Percentiles rank a stretch among this genome's conserved stretches.
Conservation (phyloP, 2,797 vertebrate genomes). For the Crenuchus spilurus region DNA sequence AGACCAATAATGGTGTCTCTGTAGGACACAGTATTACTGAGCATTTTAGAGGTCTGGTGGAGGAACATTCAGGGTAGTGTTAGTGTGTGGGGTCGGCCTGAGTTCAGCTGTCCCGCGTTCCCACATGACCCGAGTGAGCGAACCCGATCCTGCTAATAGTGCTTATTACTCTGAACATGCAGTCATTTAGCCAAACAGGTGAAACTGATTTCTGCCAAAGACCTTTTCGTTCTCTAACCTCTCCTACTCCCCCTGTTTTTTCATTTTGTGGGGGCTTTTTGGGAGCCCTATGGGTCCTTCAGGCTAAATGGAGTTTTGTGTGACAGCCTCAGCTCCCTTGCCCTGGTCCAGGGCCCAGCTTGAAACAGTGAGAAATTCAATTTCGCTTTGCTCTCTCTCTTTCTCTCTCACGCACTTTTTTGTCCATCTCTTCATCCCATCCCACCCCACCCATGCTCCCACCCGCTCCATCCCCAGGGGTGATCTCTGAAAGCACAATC, state of each 20-base stretch:
- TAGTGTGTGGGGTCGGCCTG: constrained; percentile 75
- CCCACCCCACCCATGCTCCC: constrained; percentile 68
- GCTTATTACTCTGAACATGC: constrained; percentile 83
- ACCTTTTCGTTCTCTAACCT: constrained; percentile 41
- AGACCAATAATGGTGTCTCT: too few relatives aligned
- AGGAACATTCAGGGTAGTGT: constrained; percentile 64
- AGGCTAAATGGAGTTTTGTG: constrained; percentile 74
- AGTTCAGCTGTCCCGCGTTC: constrained; percentile 79
- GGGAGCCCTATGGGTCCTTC: constrained; percentile 76
- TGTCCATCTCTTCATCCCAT: constrained; percentile 58
- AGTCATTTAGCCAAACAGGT: constrained; percentile 87
- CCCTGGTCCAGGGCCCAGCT: constrained; percentile 83
- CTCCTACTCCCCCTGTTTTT: constrained; percentile 1
- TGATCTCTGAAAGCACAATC: constrained; percentile 91
- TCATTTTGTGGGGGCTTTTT: constrained; percentile 59
- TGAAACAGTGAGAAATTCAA: constrained; percentile 96
- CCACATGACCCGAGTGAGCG: constrained; percentile 69
- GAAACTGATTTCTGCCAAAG: constrained; percentile 88
- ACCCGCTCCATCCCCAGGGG: constrained; percentile 82
- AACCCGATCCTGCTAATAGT: constrained; percentile 78
- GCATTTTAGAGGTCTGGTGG: neutral
- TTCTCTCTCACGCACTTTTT: constrained; percentile 67
- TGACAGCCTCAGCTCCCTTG: constrained; percentile 75
- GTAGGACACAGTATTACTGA: neutral
- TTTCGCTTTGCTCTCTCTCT: constrained; percentile 77